Conservation (phyloP, 1,140 invertebrate genomes). For the Eurosta solidaginis region DNA sequence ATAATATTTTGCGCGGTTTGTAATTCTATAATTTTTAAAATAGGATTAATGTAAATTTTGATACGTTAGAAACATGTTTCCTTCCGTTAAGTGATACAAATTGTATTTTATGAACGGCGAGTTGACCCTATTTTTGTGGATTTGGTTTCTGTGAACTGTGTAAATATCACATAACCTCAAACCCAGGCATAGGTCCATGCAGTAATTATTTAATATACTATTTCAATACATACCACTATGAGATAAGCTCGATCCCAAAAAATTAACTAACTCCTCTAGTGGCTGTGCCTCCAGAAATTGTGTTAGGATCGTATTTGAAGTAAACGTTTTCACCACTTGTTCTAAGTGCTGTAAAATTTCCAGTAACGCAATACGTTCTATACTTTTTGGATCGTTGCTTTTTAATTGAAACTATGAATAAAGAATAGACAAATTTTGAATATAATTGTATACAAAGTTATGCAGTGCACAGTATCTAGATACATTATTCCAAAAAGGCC, state of each 20-base stretch:
- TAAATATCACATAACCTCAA: no score
- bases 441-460: no score
- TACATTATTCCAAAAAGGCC: no score
- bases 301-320: slow-evolving; percentile 37
- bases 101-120: no score
- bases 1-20: no score
- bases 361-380: slow-evolving; percentile 32
- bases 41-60: no score
- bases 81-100: no score
- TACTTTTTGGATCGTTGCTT: slow-evolving; percentile 14
- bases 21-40: no score
- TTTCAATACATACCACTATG: slow-evolving; percentile 37
- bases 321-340: slow-evolving; percentile 37
- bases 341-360: slow-evolving; percentile 41
- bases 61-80: no score
- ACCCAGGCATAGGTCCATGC: not conserved
- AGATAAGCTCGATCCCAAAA: slow-evolving; percentile 40
- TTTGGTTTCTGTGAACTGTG: no score
- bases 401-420: slow-evolving; percentile 34
- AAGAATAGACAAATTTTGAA: not conserved
- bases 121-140: no score
- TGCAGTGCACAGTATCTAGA: no score
- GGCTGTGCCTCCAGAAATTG: slow-evolving; percentile 48
- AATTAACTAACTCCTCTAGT: slow-evolving; percentile 48
- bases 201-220: not conserved